Evolutionary conservation across 2,888 invertebrate species (phyloP), one percentile per base, ranked within the genome.

Genomic region (Syrista parreyssii): DNA sequence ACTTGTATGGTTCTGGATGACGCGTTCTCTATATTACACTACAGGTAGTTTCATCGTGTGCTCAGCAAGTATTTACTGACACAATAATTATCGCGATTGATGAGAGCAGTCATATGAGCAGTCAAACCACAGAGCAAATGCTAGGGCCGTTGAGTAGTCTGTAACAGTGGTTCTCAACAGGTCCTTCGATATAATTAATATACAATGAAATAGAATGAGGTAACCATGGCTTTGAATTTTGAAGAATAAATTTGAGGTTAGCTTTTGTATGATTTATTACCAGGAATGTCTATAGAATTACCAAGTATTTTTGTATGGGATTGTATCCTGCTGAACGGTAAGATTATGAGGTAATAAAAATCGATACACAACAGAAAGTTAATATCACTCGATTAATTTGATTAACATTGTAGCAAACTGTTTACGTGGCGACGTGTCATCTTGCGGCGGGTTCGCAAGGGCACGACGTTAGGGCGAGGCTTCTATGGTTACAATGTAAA

Each of bases 71-170:
- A 87, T 89, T 90, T 89, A 89, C 90, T 87, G 88, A 88, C 87
- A 88, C 89, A 89, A 89, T 90, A 89, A 90, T 90, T 90, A 89
- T 90, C 88, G 84, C 87, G 85, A 90, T 90, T 89, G 89, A 87
- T 84, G 87, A 85, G 86, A 86, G 85, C 86, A 82, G 85, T 81
- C 83, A 85, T 83, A 85, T 83, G 89, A 89, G 89, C 90, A 90
- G 86, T 86, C 85, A 84, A 81, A 90, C 90, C 90, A 82, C 90
- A 89, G 84, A 84, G 88, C 86, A 88, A 90, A 89, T 89, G 88
- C 86, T 87, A 85, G 86, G 84, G 85, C 85, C 84, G 83, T 84
- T 82, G 86, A 88, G 85, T 84, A 84, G 68, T 55, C n/a, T 36
- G 69, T 32, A 68, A 68, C 9, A 74, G 68, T 35, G 69, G 75